Conservation (phyloP, 2,797 vertebrate species). For the Gallirallus australis region DNA sequence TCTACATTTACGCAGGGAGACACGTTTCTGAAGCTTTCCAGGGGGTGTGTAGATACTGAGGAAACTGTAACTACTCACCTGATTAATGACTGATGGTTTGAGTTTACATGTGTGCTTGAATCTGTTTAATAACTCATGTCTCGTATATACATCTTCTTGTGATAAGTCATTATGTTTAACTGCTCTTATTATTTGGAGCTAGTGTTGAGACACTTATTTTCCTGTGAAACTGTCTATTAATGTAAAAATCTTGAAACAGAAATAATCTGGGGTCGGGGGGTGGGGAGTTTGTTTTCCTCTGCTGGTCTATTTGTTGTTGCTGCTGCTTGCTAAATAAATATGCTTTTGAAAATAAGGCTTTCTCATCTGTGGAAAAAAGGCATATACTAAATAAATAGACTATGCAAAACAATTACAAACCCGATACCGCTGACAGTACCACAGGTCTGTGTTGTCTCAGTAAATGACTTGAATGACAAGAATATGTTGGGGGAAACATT, state of each 20-base stretch:
- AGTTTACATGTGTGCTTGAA: constrained; percentile 47
- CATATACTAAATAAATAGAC: constrained; percentile 61
- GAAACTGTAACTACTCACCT: not conserved
- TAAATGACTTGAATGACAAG: constrained; percentile 70
- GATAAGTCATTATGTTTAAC: constrained; percentile 67
- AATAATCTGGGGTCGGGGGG: not conserved
- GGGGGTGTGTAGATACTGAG: not conserved
- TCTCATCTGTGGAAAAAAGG: constrained; percentile 31
- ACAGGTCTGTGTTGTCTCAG: constrained; percentile 39
- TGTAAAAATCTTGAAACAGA: not conserved
- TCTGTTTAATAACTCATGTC: constrained; percentile 61
- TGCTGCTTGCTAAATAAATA: constrained; percentile 57
- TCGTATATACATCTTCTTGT: constrained; percentile 63
- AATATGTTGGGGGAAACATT: constrained; percentile 64
- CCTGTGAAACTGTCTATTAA: constrained; percentile 22
- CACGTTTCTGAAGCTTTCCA: not conserved
- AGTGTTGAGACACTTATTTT: constrained; percentile 61
- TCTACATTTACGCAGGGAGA: not conserved
- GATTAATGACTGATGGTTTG: constrained; percentile 3
- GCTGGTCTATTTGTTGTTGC: constrained; percentile 64
- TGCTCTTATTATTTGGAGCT: constrained; percentile 55
- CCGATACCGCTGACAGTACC: constrained; percentile 40
- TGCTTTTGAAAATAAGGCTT: constrained; percentile 52
- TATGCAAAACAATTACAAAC: not conserved
- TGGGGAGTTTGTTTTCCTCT: not conserved